Evolutionary conservation across 2,888 invertebrate species (phyloP).

Genomic region (Drosophila neotestacea): DNA sequence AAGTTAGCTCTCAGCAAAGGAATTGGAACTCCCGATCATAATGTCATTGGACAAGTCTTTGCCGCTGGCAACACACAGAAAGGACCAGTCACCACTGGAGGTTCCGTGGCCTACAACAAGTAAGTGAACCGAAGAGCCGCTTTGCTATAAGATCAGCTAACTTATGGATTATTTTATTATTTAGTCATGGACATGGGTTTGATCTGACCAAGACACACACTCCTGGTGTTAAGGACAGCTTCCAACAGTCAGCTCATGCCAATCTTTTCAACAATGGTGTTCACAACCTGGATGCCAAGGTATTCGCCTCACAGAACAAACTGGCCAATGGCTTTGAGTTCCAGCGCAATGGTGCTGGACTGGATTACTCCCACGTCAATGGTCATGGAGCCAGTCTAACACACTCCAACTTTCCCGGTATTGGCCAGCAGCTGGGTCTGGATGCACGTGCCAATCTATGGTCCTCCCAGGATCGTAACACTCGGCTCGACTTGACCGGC

Average conservation of each 20-base stretch:
- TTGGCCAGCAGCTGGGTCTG: conserved; percentile 72
- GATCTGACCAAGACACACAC: conserved; percentile 68
- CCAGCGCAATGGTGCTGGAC: conserved; percentile 78
- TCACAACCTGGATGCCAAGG: conserved; percentile 77
- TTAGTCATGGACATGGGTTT: conserved; percentile 67
- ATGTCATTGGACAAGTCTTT: conserved; percentile 71
- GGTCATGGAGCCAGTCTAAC: conserved; percentile 76
- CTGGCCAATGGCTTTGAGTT: conserved; percentile 81
- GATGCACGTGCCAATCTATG: conserved; percentile 58
- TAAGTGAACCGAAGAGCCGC: conserved; percentile 14
- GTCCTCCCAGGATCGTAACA: conserved; percentile 58
- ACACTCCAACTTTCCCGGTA: conserved; percentile 75
- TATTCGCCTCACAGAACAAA: conserved; percentile 77
- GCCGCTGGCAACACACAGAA: conserved; percentile 65
- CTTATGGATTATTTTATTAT: not conserved
- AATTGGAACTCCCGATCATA: conserved; percentile 78
- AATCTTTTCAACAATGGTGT: conserved; percentile 75
- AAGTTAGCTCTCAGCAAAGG: conserved; percentile 67
- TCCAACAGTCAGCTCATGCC: conserved; percentile 66
- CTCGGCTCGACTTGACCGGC: conserved; percentile 54
- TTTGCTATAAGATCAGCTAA: not conserved
- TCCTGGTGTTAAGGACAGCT: conserved; percentile 65
- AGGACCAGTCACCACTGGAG: conserved; percentile 69
- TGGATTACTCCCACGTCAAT: conserved; percentile 76
- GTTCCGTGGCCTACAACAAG: conserved; percentile 65